These are phyloP conservation scores for Podarcis lilfordi DNA, from an alignment of 2,797 vertebrate species.

Conservation along the genomic window DNA sequence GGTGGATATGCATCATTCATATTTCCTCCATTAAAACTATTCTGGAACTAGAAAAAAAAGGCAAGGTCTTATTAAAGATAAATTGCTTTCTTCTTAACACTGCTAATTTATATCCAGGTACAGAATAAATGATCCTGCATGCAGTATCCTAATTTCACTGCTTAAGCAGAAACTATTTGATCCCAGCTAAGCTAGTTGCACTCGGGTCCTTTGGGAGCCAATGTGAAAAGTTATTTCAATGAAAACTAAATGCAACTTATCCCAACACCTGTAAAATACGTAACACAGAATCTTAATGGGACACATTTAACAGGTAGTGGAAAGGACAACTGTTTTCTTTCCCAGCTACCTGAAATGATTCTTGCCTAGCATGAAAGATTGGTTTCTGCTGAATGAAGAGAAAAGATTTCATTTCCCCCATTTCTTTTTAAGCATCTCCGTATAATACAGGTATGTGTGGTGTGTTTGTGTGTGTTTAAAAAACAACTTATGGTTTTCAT, in stretches of 20 bases:
- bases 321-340: no score
- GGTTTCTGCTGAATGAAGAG: no score
- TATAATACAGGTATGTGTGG: background rate
- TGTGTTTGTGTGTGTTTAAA: no score
- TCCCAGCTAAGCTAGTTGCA: background rate
- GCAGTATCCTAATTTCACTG: background rate
- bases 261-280: background rate
- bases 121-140: background rate
- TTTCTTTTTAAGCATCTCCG: background rate
- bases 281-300: background rate
- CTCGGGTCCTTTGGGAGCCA: background rate
- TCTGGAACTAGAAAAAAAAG: conserved; percentile 77
- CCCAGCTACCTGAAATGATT: no score
- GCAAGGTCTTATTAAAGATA: conserved; percentile 47
- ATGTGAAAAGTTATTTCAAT: background rate
- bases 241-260: background rate
- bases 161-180: background rate
- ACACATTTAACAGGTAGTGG: no score
- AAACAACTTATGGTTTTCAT: no score
- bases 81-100: conserved; percentile 18
- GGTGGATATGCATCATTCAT: conserved; percentile 74
- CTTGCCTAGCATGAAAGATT: no score
- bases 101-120: background rate
- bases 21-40: conserved; percentile 70
- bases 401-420: background rate